A percentile compares a stretch with the other conserved stretches of the same genome.
These are phyloP conservation scores for Exephanes ischioxanthus DNA, from an alignment of 2,888 invertebrate genomes.

Conservation along the genomic window DNA sequence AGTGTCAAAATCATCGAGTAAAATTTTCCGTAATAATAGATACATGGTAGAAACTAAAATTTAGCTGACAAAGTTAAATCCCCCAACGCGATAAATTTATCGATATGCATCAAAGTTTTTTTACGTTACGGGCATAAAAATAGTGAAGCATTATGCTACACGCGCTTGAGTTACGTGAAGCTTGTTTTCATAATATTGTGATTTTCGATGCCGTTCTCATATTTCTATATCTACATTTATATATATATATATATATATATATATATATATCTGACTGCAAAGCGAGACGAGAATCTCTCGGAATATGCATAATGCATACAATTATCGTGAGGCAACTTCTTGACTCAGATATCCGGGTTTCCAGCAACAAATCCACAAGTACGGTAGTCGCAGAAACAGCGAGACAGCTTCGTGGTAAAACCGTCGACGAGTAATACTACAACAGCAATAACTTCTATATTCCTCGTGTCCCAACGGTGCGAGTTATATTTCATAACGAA, in stretches of 20 bases:
- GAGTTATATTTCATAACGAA: constrained; percentile 56
- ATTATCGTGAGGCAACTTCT: constrained; percentile 66
- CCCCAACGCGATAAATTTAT: not conserved
- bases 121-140: not conserved
- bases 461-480: not conserved
- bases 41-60: not conserved
- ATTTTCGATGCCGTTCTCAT: constrained; percentile 54
- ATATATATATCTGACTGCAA: not conserved
- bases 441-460: constrained; percentile 22
- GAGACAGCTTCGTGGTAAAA: constrained; percentile 53
- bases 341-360: constrained; percentile 62
- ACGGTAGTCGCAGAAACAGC: constrained; percentile 24
- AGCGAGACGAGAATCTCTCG: constrained; percentile 46
- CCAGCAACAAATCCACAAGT: constrained; percentile 17
- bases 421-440: constrained; percentile 57
- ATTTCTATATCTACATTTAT: not conserved
- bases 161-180: constrained; percentile 14
- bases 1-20: too few relatives aligned
- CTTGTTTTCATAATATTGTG: constrained; percentile 44
- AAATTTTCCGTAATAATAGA: not conserved
- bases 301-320: constrained; percentile 67
- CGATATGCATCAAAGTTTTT: not conserved
- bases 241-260: too few relatives aligned
- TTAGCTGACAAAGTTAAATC: not conserved
- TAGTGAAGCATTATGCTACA: not conserved